Conservation (phyloP, 2,888 invertebrate species). For the Netelia inedita region DNA sequence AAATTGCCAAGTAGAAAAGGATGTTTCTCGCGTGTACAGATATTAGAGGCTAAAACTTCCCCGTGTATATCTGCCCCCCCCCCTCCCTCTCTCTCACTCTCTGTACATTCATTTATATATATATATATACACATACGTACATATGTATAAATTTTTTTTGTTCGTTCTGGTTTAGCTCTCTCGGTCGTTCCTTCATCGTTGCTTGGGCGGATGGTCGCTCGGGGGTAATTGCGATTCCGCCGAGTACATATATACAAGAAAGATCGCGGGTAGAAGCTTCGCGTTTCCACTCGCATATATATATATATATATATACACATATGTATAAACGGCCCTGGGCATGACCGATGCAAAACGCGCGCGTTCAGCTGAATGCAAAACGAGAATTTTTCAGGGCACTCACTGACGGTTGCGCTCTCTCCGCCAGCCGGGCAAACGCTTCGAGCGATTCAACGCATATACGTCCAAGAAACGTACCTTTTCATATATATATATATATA, state of each 20-base stretch:
- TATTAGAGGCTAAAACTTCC: constrained; percentile 28
- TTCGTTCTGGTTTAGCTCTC: constrained; percentile 10
- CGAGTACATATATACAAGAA: constrained; percentile 29
- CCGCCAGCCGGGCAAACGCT: constrained; percentile 25
- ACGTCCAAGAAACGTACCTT: background rate
- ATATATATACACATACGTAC: background rate
- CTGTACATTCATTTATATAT: background rate
- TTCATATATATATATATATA: constrained; percentile 5
- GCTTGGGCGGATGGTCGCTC: constrained; percentile 46
- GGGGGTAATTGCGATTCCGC: constrained; percentile 50
- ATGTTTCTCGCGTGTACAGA: constrained; percentile 36
- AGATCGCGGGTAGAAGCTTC: constrained; percentile 33
- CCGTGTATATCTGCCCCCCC: background rate
- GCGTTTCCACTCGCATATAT: constrained; percentile 24
- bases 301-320: constrained; percentile 23
- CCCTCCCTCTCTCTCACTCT: too few relatives aligned
- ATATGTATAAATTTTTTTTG: constrained; percentile 2
- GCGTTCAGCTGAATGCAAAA: constrained; percentile 48
- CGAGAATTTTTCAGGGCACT: constrained; percentile 43
- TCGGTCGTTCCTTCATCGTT: constrained; percentile 21
- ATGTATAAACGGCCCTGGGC: constrained; percentile 58
- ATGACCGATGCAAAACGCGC: constrained; percentile 63
- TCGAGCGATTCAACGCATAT: constrained; percentile 30
- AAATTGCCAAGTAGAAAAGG: constrained; percentile 59
- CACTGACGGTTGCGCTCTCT: constrained; percentile 47